Evolutionary conservation across 1,140 invertebrate species (phyloP).

Genomic region (Drosophila ogumai): DNA sequence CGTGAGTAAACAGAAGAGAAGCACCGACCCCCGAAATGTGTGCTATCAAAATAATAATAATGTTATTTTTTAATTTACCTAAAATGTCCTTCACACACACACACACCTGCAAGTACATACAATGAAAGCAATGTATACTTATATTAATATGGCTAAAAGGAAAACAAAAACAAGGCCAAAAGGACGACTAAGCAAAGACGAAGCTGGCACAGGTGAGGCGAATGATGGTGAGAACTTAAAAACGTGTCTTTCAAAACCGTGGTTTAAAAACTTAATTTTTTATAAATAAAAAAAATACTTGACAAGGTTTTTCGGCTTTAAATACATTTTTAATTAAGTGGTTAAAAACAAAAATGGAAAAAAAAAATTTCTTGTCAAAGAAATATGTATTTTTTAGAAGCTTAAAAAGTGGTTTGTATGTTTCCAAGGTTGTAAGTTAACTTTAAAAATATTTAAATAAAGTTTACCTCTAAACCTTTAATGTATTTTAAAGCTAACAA

Average conservation of each 20-base stretch:
- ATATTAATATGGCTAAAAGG: conserved; percentile 48
- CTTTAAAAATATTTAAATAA: neutral
- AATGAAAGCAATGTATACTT: neutral
- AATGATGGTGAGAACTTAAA: neutral
- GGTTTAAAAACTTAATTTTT: neutral
- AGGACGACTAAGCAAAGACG: conserved; percentile 1
- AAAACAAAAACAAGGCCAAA: conserved; percentile 40
- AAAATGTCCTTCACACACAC: conserved; percentile 52
- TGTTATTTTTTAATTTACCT: conserved; percentile 80
- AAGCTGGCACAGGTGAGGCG: conserved; percentile 3
- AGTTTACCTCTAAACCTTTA: neutral
- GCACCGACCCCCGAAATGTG: conserved; percentile 1
- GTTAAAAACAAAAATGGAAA: too few species aligned
- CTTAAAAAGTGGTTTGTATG: too few species aligned
- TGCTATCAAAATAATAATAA: conserved; percentile 52
- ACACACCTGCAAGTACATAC: conserved; percentile 1
- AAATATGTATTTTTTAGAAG: too few species aligned
- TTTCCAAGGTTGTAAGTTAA: neutral
- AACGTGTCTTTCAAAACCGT: conserved; percentile 15
- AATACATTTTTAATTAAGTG: too few species aligned
- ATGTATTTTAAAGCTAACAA: neutral
- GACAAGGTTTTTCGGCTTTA: too few species aligned
- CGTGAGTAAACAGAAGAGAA: conserved; percentile 12
- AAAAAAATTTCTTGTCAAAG: too few species aligned
- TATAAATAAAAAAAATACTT: too few species aligned